Conservation (phyloP, 2,113 vertebrate species). For the Anolis sagrei region DNA sequence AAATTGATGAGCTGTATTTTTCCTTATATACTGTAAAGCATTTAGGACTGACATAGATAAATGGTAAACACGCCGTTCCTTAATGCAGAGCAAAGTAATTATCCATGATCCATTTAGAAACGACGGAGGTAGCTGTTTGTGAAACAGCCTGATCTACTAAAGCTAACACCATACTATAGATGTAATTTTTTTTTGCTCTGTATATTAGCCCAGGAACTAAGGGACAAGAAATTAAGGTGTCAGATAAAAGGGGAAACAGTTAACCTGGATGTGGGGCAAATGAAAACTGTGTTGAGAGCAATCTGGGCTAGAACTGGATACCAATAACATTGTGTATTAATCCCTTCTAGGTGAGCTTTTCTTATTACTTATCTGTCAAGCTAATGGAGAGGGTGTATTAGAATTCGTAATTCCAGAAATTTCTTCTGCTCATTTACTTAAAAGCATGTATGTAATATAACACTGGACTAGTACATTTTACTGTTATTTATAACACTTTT, state of each 20-base stretch:
- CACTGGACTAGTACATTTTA: no score
- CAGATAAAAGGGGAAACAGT: not conserved
- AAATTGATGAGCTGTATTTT: not conserved
- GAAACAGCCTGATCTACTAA: conserved; percentile 8
- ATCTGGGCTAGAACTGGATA: no score
- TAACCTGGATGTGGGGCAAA: not conserved
- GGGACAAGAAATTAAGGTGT: not conserved
- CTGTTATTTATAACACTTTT: no score
- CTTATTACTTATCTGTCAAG: no score
- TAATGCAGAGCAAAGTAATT: conserved; percentile 28
- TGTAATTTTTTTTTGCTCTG: not conserved
- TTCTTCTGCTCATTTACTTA: no score
- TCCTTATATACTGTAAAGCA: not conserved
- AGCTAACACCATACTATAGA: not conserved
- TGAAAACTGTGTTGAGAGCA: not conserved
- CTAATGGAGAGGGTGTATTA: no score
- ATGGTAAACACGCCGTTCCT: conserved; percentile 10
- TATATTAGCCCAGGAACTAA: not conserved
- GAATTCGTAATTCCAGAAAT: no score
- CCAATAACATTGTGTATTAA: not conserved
- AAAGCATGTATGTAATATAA: no score
- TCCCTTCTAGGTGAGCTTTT: no score
- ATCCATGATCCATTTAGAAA: not conserved
- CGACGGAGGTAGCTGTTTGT: not conserved
- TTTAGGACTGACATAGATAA: conserved; percentile 3